Evolutionary conservation across 2,888 invertebrate genomes (phyloP), one percentile per base, ranked within the genome.

Genomic region (Caenorhabditis zanzibari): DNA sequence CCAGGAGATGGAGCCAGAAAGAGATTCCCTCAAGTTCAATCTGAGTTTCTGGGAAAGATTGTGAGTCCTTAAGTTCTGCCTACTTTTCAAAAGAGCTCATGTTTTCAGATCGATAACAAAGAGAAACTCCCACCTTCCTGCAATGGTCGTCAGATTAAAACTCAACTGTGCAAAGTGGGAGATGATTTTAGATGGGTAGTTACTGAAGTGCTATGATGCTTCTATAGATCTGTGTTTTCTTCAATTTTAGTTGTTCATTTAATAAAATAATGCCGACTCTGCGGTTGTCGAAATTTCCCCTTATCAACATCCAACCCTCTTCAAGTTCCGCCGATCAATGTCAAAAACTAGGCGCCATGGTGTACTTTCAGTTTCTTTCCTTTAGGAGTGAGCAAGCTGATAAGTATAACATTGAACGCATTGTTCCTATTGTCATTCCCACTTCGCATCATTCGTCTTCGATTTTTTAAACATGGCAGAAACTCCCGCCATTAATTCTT

Each of bases 41-140:
- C 47, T 1, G n/a, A 72, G 14, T 19, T 58, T 49, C 44, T 72
- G 4, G 72, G 72, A n/a, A 44, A 26, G 4, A 59, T 72, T 47
- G 72, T 72, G 19, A 49, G 72, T 26, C n/a, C n/a, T n/a, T n/a
- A n/a, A n/a, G n/a, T n/a, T n/a, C n/a, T n/a, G n/a, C n/a, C n/a
- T n/a, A n/a, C n/a, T n/a, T 24, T 14, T 14, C 16, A 47, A 32
- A 10, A 19, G 6, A 47, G 3, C 19, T 32, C 7, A 9, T 5
- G 0, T 28, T 71, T 72, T 22, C 49, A 59, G 72, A 59, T 72
- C 14, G 72, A 72, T n/a, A 59, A 44, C 6, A 19, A 72, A 5
- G 12, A 72, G 1, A 72, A 59, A 35, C 59, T 72, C 4, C 44
- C 71, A 0, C 7, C 2, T 1, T 7, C 47, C 19, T 72, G 72